These are phyloP conservation scores for Anolis carolinensis DNA, from an alignment of 2,113 vertebrate genomes.

Conservation along the genomic window DNA sequence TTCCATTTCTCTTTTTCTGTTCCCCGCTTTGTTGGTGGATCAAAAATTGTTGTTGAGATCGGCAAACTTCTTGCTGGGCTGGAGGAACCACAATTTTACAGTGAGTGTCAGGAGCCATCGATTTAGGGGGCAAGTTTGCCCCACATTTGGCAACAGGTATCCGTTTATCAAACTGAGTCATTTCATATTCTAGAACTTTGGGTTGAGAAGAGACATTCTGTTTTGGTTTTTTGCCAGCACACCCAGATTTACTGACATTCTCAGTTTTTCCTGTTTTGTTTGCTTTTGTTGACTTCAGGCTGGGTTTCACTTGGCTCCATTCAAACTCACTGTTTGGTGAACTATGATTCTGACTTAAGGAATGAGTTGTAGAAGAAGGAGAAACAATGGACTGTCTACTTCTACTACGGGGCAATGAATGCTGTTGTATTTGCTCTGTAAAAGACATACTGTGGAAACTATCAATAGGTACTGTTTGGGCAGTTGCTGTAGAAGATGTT, in stretches of 20 bases:
- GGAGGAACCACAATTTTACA: slow-evolving; percentile 87
- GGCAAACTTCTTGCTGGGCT: slow-evolving; percentile 80
- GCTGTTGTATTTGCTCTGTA: slow-evolving; percentile 96
- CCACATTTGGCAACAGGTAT: slow-evolving; percentile 85
- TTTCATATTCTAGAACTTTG: slow-evolving; percentile 95
- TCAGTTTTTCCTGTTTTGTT: slow-evolving; percentile 85
- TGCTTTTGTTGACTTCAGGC: slow-evolving; percentile 87
- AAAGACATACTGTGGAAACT: slow-evolving; percentile 92
- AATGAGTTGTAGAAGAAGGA: slow-evolving; percentile 92
- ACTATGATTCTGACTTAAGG: slow-evolving; percentile 84
- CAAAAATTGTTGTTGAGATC: slow-evolving; percentile 86
- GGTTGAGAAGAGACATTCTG: slow-evolving; percentile 82
- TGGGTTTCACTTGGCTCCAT: slow-evolving; percentile 92
- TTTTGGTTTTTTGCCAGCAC: slow-evolving; percentile 88
- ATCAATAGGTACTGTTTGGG: slow-evolving; percentile 95
- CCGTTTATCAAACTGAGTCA: slow-evolving; percentile 95
- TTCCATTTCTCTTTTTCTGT: slow-evolving; percentile 95
- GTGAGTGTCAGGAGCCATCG: slow-evolving; percentile 75
- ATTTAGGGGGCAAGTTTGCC: slow-evolving; percentile 75
- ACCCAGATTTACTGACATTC: slow-evolving; percentile 79
- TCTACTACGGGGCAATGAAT: slow-evolving; percentile 92
- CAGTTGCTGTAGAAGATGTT: slow-evolving; percentile 93
- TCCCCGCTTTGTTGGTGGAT: slow-evolving; percentile 90
- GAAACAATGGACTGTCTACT: slow-evolving; percentile 96
- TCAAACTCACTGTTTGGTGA: slow-evolving; percentile 92